phyloP scores from a whole-genome alignment of 2,888 invertebrate genomes.

The Nephrotoma flavescens region DNA sequence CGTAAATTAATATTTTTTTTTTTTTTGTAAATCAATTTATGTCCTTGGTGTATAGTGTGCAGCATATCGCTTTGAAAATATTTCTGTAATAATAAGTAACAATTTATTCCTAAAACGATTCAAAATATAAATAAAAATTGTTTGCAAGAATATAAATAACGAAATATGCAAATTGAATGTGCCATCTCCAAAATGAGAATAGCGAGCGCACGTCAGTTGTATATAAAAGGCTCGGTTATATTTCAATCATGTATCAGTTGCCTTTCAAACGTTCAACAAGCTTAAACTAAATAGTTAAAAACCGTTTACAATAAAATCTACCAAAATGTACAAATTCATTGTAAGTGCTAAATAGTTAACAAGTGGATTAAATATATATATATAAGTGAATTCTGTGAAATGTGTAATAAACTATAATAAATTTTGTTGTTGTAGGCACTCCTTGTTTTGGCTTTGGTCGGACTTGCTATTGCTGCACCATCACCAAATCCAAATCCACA shows the following conservation, averaged over 20 bases:
- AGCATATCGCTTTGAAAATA: not conserved
- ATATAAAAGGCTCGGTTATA: not conserved
- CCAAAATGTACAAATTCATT: conserved; percentile 10
- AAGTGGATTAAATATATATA: not conserved
- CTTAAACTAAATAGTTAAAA: not conserved
- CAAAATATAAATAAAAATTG: not conserved
- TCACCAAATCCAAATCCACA: conserved; percentile 9
- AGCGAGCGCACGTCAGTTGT: not conserved
- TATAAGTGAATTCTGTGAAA: not conserved
- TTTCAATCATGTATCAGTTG: not conserved
- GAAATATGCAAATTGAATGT: not conserved
- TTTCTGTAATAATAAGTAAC: not conserved
- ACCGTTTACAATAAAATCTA: not conserved
- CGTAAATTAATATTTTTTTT: not conserved
- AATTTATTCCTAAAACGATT: not conserved
- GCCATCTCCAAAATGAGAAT: not conserved
- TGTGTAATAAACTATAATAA: not conserved
- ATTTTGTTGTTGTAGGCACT: conserved; percentile 6
- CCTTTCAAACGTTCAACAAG: not conserved
- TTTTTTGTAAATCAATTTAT: not conserved
- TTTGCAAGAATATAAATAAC: not conserved
- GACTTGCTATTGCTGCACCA: conserved; percentile 8
- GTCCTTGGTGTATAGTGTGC: not conserved
- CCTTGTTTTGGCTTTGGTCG: conserved; percentile 9
- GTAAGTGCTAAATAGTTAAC: conserved; percentile 10